phyloP scores from a whole-genome alignment of 2,797 vertebrate genomes.

The Sebastes oblongus region DNA sequence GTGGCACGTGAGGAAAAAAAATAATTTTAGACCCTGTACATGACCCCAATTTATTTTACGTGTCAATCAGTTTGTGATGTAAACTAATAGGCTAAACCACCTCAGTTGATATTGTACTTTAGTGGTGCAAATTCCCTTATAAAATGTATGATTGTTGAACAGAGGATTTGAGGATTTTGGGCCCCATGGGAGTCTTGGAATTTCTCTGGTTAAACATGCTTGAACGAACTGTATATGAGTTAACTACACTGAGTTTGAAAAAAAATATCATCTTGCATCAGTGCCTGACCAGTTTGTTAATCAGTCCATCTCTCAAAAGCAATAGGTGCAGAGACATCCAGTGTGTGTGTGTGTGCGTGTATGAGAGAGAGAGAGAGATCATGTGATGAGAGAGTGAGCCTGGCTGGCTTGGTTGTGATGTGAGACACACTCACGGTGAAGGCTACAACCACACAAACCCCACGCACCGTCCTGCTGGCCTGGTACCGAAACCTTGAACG shows the following conservation, averaged over 20 bases:
- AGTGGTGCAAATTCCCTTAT: not conserved
- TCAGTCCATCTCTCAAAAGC: not conserved
- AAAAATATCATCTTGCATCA: not conserved
- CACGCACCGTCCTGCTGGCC: slow-evolving; percentile 35
- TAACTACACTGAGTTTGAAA: not conserved
- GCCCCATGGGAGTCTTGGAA: not conserved
- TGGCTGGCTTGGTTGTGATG: slow-evolving; percentile 6
- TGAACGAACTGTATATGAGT: not conserved
- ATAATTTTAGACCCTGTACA: too few species aligned
- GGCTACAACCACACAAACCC: not conserved
- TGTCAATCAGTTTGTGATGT: too few species aligned
- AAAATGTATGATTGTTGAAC: not conserved
- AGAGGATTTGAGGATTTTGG: not conserved
- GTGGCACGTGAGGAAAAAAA: too few species aligned
- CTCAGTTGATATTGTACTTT: not conserved
- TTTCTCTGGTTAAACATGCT: not conserved
- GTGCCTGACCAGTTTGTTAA: not conserved
- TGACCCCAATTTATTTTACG: too few species aligned
- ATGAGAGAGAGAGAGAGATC: slow-evolving; percentile 36
- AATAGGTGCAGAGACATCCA: not conserved
- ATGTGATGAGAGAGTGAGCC: slow-evolving; percentile 58
- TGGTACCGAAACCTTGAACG: slow-evolving; percentile 24
- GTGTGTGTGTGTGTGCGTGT: not conserved
- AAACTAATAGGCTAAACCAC: too few species aligned
- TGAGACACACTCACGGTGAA: slow-evolving; percentile 12